These are phyloP conservation scores for Odontocerum albicorne DNA, from an alignment of 2,888 invertebrate species.

Conservation along the genomic window DNA sequence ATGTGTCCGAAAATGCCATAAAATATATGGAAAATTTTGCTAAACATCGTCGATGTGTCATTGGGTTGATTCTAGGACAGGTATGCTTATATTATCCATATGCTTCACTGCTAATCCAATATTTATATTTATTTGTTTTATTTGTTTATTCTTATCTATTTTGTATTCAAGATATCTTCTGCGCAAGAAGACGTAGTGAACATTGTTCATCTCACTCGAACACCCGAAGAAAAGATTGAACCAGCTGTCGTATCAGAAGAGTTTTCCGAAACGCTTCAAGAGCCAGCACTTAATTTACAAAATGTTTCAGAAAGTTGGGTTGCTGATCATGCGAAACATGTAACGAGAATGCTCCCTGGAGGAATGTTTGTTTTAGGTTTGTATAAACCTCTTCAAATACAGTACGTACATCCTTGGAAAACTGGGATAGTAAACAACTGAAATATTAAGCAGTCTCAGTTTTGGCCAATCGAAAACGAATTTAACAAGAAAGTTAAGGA, in stretches of 20 bases:
- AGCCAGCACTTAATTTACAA: constrained; percentile 45
- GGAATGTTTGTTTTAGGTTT: constrained; percentile 81
- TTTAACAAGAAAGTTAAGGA: no score
- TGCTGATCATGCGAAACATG: constrained; percentile 82
- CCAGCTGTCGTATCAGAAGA: constrained; percentile 49
- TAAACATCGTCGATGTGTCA: constrained; percentile 63
- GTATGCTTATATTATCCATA: constrained; percentile 49
- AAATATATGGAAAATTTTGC: constrained; percentile 68
- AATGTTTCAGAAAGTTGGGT: constrained; percentile 63
- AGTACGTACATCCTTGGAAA: no score
- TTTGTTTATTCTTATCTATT: constrained; percentile 1
- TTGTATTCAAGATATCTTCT: constrained; percentile 56
- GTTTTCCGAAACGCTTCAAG: constrained; percentile 43
- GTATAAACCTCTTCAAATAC: no score
- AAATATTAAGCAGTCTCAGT: no score
- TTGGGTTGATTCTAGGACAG: constrained; percentile 81
- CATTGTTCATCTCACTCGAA: constrained; percentile 73
- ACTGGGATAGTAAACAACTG: no score
- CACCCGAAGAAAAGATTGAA: constrained; percentile 58
- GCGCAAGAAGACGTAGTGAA: constrained; percentile 67
- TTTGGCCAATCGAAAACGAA: no score
- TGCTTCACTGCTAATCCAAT: constrained; percentile 27
- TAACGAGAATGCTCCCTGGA: constrained; percentile 88
- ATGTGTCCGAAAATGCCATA: constrained; percentile 68
- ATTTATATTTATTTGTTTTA: constrained; percentile 32